Evolutionary conservation across 1,140 invertebrate genomes (phyloP).

Genomic region (Potamilus streckersoni): DNA sequence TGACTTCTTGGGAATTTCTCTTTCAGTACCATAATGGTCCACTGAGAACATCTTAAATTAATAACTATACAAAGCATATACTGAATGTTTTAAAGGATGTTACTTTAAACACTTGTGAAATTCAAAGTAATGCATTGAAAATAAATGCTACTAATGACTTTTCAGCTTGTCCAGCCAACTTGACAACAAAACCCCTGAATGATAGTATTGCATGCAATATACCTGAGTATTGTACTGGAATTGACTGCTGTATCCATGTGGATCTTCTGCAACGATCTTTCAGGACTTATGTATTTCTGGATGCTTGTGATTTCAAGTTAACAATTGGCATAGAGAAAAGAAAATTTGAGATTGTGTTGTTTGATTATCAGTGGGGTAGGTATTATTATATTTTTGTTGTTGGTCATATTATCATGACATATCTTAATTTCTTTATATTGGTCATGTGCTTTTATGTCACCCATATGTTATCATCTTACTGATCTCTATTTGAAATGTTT

Average conservation of each 20-base stretch:
- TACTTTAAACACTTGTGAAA: too few relatives aligned
- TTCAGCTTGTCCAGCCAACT: conserved; percentile 12
- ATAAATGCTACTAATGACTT: background rate
- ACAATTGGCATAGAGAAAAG: conserved; percentile 36
- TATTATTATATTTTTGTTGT: background rate
- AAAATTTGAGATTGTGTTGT: conserved; percentile 8
- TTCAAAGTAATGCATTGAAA: too few relatives aligned
- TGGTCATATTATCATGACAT: too few relatives aligned
- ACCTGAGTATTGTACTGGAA: conserved; percentile 24
- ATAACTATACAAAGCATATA: too few relatives aligned
- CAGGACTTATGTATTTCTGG: conserved; percentile 24
- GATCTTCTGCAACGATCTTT: conserved; percentile 27
- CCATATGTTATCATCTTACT: too few relatives aligned
- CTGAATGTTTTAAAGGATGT: too few relatives aligned
- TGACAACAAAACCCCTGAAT: conserved; percentile 18
- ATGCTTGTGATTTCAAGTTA: conserved; percentile 33
- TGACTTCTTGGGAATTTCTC: too few relatives aligned
- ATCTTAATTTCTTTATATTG: too few relatives aligned
- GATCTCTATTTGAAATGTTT: too few relatives aligned
- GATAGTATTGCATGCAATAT: conserved; percentile 25
- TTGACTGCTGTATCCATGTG: conserved; percentile 31
- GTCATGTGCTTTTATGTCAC: too few relatives aligned
- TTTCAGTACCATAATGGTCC: too few relatives aligned
- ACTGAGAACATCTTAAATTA: too few relatives aligned
- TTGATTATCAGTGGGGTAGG: conserved; percentile 34